Conservation (phyloP, 2,888 invertebrate genomes). For the Amblyteles armatorius region DNA sequence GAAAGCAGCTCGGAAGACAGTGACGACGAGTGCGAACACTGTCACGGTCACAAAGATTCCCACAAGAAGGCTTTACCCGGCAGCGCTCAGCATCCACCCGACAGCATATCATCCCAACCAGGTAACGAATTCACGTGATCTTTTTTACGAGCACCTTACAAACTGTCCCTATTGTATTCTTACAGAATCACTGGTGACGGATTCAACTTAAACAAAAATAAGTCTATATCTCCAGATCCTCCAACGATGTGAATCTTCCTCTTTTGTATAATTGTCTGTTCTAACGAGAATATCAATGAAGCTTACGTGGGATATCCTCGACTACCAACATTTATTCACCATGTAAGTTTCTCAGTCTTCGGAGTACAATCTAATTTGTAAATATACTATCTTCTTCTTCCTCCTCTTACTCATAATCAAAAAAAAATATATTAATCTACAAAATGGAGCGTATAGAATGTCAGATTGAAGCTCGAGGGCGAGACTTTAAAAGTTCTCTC, state of each 20-base stretch:
- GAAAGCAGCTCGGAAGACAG: constrained; percentile 95
- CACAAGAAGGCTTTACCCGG: constrained; percentile 79
- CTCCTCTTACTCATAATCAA: constrained; percentile 37
- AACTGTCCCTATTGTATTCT: constrained; percentile 54
- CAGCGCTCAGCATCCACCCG: constrained; percentile 74
- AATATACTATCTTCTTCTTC: constrained; percentile 61
- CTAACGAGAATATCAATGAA: constrained; percentile 29
- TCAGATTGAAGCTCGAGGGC: constrained; percentile 20
- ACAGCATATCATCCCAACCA: constrained; percentile 71
- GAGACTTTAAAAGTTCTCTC: constrained; percentile 58
- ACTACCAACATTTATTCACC: constrained; percentile 63
- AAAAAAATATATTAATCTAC: constrained; percentile 37
- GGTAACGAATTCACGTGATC: constrained; percentile 69
- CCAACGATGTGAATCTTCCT: constrained; percentile 60
- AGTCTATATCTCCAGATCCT: not conserved
- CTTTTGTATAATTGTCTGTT: constrained; percentile 55
- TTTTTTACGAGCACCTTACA: not conserved
- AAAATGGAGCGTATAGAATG: constrained; percentile 50
- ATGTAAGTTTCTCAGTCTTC: constrained; percentile 64
- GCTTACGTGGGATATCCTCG: constrained; percentile 42
- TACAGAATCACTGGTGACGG: constrained; percentile 78
- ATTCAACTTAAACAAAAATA: constrained; percentile 71
- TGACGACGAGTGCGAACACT: constrained; percentile 94
- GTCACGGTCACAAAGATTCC: constrained; percentile 89
- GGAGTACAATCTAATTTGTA: constrained; percentile 67